Conservation (phyloP, 1,140 invertebrate genomes). For the Wasmannia auropunctata region DNA sequence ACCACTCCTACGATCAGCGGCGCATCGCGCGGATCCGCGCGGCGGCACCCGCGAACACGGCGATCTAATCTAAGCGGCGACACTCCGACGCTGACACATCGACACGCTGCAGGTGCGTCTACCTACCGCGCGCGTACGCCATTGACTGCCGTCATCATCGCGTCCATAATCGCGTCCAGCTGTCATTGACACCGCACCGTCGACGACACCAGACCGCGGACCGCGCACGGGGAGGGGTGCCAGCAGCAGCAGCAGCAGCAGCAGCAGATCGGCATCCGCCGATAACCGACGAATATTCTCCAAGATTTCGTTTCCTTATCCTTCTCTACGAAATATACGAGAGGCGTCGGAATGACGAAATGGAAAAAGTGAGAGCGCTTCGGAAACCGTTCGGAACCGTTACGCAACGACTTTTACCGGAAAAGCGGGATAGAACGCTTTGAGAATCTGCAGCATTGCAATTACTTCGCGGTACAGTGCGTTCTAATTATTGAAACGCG, state of each 20-base stretch:
- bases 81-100: constrained; percentile 62
- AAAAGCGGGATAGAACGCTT: neutral
- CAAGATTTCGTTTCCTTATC: neutral
- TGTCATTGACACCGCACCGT: constrained; percentile 6
- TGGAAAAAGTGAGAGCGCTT: constrained; percentile 7
- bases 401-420: constrained; percentile 23
- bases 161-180: constrained; percentile 18
- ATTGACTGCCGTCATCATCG: constrained; percentile 49
- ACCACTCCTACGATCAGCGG: constrained; percentile 60
- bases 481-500: neutral
- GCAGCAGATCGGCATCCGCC: constrained; percentile 27
- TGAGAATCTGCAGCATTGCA: neutral
- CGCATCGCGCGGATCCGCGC: neutral
- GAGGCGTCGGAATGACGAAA: neutral
- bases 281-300: constrained; percentile 49
- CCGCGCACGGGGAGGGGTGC: neutral
- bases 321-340: too few species aligned
- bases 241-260: too few species aligned
- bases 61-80: neutral
- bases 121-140: constrained; percentile 38
- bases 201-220: constrained; percentile 2
- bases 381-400: neutral
- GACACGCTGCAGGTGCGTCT: constrained; percentile 52
- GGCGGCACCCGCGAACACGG: neutral
- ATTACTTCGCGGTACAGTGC: neutral